Percentiles rank a stretch among this genome's conserved stretches.
These are phyloP conservation scores for Seira ritae DNA, from an alignment of 2,888 invertebrate species.

Conservation along the genomic window DNA sequence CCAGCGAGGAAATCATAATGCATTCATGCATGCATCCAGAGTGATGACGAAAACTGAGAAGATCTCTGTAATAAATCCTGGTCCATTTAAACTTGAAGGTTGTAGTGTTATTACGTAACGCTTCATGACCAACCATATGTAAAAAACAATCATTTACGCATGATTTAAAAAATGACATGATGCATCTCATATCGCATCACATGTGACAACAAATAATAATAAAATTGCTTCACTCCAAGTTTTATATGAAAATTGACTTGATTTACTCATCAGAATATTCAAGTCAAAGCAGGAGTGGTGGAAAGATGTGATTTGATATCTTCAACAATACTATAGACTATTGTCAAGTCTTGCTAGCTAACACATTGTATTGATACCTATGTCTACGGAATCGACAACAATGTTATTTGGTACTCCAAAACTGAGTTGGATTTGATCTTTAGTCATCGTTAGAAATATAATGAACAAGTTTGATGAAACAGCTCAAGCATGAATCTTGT, in stretches of 20 bases:
- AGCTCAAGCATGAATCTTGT: conserved; percentile 24
- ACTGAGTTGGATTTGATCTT: too few species aligned
- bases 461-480: conserved; percentile 45
- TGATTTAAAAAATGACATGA: neutral
- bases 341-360: too few species aligned
- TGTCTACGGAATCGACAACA: too few species aligned
- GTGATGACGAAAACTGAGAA: conserved; percentile 27
- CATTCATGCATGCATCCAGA: neutral
- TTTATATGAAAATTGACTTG: conserved; percentile 32
- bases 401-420: too few species aligned
- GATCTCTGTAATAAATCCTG: conserved; percentile 35
- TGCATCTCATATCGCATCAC: neutral
- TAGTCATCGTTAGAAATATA: conserved; percentile 44
- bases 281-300: conserved; percentile 14
- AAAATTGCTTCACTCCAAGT: neutral
- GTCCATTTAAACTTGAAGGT: neutral
- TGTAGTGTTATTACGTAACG: neutral
- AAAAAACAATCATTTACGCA: conserved; percentile 6
- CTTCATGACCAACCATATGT: neutral
- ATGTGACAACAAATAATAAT: neutral
- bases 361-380: too few species aligned
- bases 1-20: neutral
- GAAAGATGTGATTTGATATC: too few species aligned
- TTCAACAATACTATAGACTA: too few species aligned
- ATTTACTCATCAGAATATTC: conserved; percentile 45